These are phyloP conservation scores for Aotus griseimembra DNA, from an alignment of 2,797 vertebrate genomes.

Conservation along the genomic window DNA sequence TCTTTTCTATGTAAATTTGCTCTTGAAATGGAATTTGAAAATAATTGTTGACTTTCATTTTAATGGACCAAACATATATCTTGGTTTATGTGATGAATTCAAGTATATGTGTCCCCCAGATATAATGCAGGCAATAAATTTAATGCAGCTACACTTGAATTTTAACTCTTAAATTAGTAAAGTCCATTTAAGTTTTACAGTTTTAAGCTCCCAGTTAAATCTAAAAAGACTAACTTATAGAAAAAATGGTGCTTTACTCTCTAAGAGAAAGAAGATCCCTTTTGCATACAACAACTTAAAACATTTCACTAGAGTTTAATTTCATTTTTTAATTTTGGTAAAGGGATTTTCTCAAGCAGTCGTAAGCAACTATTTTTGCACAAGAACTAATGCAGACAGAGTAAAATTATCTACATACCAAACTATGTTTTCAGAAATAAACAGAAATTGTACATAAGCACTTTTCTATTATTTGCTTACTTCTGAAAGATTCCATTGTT, in stretches of 20 bases:
- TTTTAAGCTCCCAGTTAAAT: neutral
- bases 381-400: neutral
- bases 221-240: neutral
- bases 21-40: neutral
- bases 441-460: neutral
- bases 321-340: neutral
- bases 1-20: conserved; percentile 12
- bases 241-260: neutral
- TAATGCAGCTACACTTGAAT: neutral
- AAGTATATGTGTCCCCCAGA: neutral
- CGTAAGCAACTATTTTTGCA: neutral
- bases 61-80: neutral
- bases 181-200: neutral
- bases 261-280: neutral
- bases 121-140: neutral
- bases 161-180: neutral
- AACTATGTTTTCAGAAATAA: conserved; percentile 19
- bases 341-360: neutral
- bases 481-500: conserved; percentile 19
- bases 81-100: neutral
- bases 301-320: neutral
- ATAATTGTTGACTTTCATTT: neutral
- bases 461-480: neutral
- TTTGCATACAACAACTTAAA: neutral
- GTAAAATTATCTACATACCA: neutral